These are phyloP conservation scores for Gonioctena quinquepunctata DNA, from an alignment of 1,140 invertebrate genomes.

Conservation along the genomic window DNA sequence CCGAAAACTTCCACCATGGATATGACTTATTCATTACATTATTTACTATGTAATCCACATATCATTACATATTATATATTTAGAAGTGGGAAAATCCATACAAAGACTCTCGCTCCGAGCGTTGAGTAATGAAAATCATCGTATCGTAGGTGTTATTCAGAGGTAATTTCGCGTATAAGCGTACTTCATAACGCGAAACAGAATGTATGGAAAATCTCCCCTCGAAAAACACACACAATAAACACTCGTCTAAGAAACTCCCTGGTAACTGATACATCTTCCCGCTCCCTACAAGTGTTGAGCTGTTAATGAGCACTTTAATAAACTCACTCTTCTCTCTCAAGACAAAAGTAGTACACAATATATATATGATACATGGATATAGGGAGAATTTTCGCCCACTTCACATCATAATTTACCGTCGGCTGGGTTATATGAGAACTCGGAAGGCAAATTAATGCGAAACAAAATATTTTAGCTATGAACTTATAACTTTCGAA, in stretches of 20 bases:
- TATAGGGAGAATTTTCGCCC: conserved; percentile 1
- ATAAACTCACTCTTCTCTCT: conserved; percentile 1
- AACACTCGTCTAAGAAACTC: background rate
- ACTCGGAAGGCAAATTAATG: conserved; percentile 1
- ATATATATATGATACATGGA: background rate
- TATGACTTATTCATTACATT: too few relatives aligned
- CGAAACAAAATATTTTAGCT: conserved; percentile 3
- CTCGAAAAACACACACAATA: background rate
- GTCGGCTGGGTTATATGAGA: conserved; percentile 1
- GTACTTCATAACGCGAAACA: too few relatives aligned
- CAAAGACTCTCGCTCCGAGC: too few relatives aligned
- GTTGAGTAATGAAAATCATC: background rate
- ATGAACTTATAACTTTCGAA: conserved; percentile 4
- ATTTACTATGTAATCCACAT: too few relatives aligned
- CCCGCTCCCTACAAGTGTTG: background rate
- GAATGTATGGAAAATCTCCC: background rate
- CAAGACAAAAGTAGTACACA: background rate
- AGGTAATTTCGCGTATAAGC: background rate
- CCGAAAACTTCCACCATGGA: too few relatives aligned
- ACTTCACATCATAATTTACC: background rate
- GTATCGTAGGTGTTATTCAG: background rate
- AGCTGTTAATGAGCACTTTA: conserved; percentile 1
- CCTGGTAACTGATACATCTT: background rate
- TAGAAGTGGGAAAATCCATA: too few relatives aligned
- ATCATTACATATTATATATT: too few relatives aligned